Percentiles rank a stretch among this genome's conserved stretches.
These are phyloP conservation scores for Meliscaeva auricollis DNA, from an alignment of 2,888 invertebrate species.

Conservation along the genomic window DNA sequence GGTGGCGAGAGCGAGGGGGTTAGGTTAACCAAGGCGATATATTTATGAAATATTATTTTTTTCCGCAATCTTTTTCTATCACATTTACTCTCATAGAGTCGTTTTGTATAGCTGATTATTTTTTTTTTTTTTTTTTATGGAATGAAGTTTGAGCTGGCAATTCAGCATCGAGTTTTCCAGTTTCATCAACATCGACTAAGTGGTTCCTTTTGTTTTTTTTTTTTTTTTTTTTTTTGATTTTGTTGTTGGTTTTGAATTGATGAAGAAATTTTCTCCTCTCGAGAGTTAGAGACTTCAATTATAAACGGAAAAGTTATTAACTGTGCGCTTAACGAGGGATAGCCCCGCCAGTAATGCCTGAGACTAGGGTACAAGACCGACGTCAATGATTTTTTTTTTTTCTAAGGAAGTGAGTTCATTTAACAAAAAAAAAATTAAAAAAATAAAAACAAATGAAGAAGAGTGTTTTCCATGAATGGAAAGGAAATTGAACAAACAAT, in stretches of 20 bases:
- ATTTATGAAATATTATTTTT: conserved; percentile 67
- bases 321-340: conserved; percentile 68
- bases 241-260: conserved; percentile 3
- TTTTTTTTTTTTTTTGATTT: no score
- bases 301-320: conserved; percentile 73
- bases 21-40: conserved; percentile 45
- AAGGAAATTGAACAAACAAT: conserved; percentile 53
- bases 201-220: conserved; percentile 63
- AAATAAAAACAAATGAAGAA: conserved; percentile 16
- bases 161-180: conserved; percentile 28
- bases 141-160: conserved; percentile 39
- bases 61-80: conserved; percentile 19
- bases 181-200: conserved; percentile 59
- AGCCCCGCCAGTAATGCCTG: conserved; percentile 1
- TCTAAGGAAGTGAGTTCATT: conserved; percentile 62
- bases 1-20: no score
- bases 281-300: conserved; percentile 54
- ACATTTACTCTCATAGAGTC: neutral
- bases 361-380: conserved; percentile 31
- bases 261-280: conserved; percentile 30
- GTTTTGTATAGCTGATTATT: conserved; percentile 17
- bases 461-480: conserved; percentile 55
- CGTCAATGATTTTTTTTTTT: conserved; percentile 10
- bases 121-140: conserved; percentile 19
- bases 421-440: conserved; percentile 12